phyloP scores from a whole-genome alignment of 92 coral and sea anemone genomes.

The Paragorgia papillata region DNA sequence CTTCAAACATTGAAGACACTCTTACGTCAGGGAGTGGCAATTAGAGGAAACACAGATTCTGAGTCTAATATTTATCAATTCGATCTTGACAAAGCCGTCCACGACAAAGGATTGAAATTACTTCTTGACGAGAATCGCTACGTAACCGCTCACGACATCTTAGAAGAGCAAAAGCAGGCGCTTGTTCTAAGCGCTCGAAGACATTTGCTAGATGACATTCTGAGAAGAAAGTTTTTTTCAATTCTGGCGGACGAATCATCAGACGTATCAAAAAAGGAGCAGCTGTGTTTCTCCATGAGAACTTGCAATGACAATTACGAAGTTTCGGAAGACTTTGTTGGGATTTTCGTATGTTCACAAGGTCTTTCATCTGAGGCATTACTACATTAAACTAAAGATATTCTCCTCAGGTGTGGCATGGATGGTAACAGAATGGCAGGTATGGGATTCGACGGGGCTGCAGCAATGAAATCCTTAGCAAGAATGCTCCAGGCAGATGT shows the following conservation, averaged over 20 bases:
- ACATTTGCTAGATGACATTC: not conserved
- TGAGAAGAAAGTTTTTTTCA: not conserved
- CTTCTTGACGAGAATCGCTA: conserved; percentile 28
- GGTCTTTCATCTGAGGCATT: conserved; percentile 7
- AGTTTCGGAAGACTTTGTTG: conserved; percentile 32
- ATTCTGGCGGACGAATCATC: conserved; percentile 43
- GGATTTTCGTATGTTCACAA: conserved; percentile 2
- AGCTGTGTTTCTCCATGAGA: conserved; percentile 10
- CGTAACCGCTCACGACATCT: conserved; percentile 22
- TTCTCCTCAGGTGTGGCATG: conserved; percentile 15
- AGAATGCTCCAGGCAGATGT: conserved; percentile 18
- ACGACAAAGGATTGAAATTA: conserved; percentile 19
- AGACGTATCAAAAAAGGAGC: conserved; percentile 33
- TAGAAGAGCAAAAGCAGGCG: conserved; percentile 25
- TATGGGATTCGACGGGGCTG: conserved; percentile 20
- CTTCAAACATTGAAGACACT: conserved; percentile 35
- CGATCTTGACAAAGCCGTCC: conserved; percentile 16
- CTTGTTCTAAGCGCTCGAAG: conserved; percentile 26
- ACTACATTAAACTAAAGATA: conserved; percentile 19
- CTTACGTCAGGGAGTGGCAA: conserved; percentile 37
- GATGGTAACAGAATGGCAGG: conserved; percentile 12
- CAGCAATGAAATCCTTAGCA: conserved; percentile 19
- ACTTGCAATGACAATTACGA: conserved; percentile 19
- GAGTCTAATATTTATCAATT: conserved; percentile 32
- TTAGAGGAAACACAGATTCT: conserved; percentile 12